Conservation (phyloP, 2,888 invertebrate genomes). For the Phasia obesa region DNA sequence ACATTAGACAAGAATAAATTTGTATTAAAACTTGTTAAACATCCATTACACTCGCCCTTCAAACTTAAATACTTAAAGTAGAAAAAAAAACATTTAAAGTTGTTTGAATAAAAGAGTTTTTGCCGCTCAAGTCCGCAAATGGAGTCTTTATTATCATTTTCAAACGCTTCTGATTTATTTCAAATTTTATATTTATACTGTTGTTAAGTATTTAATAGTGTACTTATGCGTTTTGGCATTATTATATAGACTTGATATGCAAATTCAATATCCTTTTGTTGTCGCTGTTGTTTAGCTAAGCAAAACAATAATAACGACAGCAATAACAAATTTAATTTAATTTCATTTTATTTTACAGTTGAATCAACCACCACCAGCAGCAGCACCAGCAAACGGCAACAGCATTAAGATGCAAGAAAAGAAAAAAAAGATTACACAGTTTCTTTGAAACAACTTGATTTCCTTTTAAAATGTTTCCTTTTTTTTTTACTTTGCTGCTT, state of each 20-base stretch:
- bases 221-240: constrained; percentile 32
- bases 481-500: constrained; percentile 29
- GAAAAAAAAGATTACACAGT: not conserved
- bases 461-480: constrained; percentile 58
- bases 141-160: not conserved
- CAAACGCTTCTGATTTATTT: constrained; percentile 32
- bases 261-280: constrained; percentile 64
- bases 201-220: constrained; percentile 49
- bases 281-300: constrained; percentile 4
- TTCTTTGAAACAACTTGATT: constrained; percentile 59
- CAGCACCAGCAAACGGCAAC: constrained; percentile 7
- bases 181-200: constrained; percentile 35
- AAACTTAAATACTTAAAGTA: not conserved
- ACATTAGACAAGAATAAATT: constrained; percentile 20
- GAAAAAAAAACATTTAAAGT: not conserved
- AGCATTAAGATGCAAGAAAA: not conserved
- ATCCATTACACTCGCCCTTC: not conserved
- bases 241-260: constrained; percentile 22
- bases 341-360: constrained; percentile 64
- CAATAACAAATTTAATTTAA: constrained; percentile 63
- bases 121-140: constrained; percentile 6
- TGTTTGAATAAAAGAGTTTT: not conserved
- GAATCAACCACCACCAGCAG: constrained; percentile 55
- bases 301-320: constrained; percentile 19
- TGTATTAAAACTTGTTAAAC: constrained; percentile 34